These are phyloP conservation scores for Emmelina monodactyla DNA, from an alignment of 2,888 invertebrate genomes.

Conservation along the genomic window DNA sequence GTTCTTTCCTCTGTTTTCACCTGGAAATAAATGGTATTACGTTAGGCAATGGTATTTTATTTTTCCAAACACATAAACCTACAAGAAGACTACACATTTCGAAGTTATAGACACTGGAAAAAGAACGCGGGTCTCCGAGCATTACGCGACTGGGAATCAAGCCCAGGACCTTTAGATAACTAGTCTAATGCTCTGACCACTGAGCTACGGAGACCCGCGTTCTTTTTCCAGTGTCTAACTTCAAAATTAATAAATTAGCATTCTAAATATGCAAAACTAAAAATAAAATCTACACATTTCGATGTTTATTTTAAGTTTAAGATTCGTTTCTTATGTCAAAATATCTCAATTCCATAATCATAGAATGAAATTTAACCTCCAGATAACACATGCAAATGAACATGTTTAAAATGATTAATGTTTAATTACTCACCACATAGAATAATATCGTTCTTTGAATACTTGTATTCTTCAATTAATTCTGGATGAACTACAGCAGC, in stretches of 20 bases:
- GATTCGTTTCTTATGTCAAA: too few relatives aligned
- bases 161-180: too few relatives aligned
- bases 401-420: slow-evolving; percentile 8
- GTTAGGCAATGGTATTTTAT: background rate
- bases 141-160: background rate
- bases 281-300: too few relatives aligned
- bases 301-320: too few relatives aligned
- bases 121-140: too few relatives aligned
- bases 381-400: background rate
- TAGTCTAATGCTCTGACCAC: too few relatives aligned
- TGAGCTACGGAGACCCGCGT: too few relatives aligned
- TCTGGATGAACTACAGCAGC: slow-evolving; percentile 30
- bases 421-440: slow-evolving; percentile 30
- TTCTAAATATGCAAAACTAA: too few relatives aligned
- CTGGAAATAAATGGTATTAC: slow-evolving; percentile 19
- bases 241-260: too few relatives aligned
- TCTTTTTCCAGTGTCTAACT: too few relatives aligned
- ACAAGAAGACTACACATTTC: too few relatives aligned
- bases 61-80: background rate
- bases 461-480: slow-evolving; percentile 34
- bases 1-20: slow-evolving; percentile 24
- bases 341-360: background rate
- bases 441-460: slow-evolving; percentile 35
- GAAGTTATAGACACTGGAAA: too few relatives aligned
- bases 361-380: background rate